Conservation (phyloP, 2,797 vertebrate genomes). For the Hydrolagus colliei region DNA sequence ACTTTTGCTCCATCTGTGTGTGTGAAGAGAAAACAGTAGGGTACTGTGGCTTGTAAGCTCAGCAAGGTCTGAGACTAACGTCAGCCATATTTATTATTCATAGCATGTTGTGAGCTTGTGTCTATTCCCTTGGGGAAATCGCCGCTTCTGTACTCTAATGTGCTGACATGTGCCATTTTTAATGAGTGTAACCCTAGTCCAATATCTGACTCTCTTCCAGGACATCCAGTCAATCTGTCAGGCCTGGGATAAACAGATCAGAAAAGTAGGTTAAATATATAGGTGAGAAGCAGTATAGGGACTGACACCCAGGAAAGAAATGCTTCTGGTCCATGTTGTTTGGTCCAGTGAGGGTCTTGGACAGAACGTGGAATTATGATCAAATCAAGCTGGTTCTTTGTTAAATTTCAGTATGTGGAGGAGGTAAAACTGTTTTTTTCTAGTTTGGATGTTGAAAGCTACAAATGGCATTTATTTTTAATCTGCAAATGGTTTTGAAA, state of each 20-base stretch:
- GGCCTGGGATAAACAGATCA: not conserved
- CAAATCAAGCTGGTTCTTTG: slow-evolving; percentile 30
- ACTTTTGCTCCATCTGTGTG: not conserved
- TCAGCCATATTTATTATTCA: slow-evolving; percentile 16
- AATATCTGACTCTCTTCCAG: not conserved
- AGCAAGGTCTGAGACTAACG: not conserved
- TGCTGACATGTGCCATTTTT: slow-evolving; percentile 25
- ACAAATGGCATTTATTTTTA: not conserved
- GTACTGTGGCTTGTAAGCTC: not conserved
- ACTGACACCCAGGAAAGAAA: not conserved
- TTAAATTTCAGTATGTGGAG: slow-evolving; percentile 24
- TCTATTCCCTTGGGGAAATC: not conserved
- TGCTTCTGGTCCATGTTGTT: not conserved
- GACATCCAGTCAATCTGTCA: slow-evolving; percentile 9
- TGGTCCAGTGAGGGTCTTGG: too few relatives aligned
- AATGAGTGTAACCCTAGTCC: slow-evolving; percentile 19
- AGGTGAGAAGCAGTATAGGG: not conserved
- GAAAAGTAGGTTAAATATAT: not conserved
- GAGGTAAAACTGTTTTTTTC: slow-evolving; percentile 2
- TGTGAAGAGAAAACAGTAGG: not conserved
- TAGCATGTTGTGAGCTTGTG: not conserved
- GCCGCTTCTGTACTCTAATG: slow-evolving; percentile 5
- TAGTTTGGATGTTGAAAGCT: not conserved
- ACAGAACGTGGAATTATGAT: not conserved
- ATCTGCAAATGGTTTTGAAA: not conserved